Percentiles rank a stretch among this genome's conserved stretches.
phyloP scores from a whole-genome alignment of 2,113 vertebrate species.

The Anguilla rostrata region DNA sequence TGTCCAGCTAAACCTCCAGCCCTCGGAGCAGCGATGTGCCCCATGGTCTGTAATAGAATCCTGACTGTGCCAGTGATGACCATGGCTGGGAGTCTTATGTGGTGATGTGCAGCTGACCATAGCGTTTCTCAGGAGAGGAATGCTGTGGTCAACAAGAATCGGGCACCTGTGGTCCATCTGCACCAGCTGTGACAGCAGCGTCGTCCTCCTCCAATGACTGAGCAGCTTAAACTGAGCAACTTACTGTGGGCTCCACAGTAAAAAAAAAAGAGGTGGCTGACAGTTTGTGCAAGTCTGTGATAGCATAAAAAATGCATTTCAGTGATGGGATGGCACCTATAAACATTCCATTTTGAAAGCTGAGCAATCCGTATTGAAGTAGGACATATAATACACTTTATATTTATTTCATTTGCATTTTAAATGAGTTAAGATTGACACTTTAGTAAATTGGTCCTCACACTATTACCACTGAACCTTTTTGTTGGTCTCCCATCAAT shows the following conservation, averaged over 20 bases:
- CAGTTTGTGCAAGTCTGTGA: too few relatives aligned
- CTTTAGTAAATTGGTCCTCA: not conserved
- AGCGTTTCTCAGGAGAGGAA: not conserved
- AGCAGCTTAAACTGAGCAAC: not conserved
- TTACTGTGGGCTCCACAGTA: too few relatives aligned
- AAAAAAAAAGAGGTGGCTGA: too few relatives aligned
- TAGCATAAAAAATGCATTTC: too few relatives aligned
- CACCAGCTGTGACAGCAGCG: not conserved
- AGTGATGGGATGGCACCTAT: too few relatives aligned
- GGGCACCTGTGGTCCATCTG: not conserved
- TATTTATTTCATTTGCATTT: not conserved
- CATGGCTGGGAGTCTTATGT: not conserved
- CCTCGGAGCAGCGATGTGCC: not conserved
- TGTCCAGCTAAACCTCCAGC: not conserved
- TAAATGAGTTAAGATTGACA: not conserved
- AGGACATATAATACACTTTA: not conserved
- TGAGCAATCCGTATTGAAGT: too few relatives aligned
- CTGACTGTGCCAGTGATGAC: not conserved
- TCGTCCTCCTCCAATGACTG: not conserved
- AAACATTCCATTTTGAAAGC: too few relatives aligned
- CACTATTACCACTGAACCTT: not conserved
- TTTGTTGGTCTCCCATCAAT: conserved; percentile 1
- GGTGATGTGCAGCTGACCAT: not conserved
- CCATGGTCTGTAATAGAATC: not conserved
- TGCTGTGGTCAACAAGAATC: not conserved